phyloP scores from a whole-genome alignment of 2,888 invertebrate genomes.

The Anoncus sp. region DNA sequence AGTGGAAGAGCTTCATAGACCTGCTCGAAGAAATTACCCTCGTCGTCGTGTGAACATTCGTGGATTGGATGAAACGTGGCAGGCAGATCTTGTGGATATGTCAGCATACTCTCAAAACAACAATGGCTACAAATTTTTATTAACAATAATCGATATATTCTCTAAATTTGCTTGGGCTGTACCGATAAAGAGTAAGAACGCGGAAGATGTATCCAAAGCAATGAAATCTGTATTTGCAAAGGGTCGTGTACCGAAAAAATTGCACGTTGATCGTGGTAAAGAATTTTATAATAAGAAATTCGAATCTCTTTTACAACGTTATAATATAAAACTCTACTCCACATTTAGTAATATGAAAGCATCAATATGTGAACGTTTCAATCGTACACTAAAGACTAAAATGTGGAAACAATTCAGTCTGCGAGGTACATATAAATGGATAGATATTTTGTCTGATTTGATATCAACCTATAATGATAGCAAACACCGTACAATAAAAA shows the following conservation, averaged over 20 bases:
- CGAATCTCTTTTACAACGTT: conserved; percentile 20
- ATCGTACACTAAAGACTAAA: conserved; percentile 70
- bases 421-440: conserved; percentile 66
- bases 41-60: no score
- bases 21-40: no score
- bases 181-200: conserved; percentile 73
- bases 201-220: conserved; percentile 33
- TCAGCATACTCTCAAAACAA: conserved; percentile 72
- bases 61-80: conserved; percentile 82
- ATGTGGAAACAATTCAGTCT: conserved; percentile 70
- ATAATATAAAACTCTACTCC: conserved; percentile 34
- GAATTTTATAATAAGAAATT: conserved; percentile 62
- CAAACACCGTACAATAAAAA: conserved; percentile 16
- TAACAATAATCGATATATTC: no score
- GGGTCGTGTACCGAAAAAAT: no score
- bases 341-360: conserved; percentile 67
- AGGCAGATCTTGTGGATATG: conserved; percentile 81
- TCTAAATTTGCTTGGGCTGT: conserved; percentile 76
- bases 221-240: conserved; percentile 35
- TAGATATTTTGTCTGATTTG: no score
- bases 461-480: conserved; percentile 62
- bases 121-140: conserved; percentile 75
- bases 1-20: conserved; percentile 77
- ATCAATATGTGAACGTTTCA: no score
- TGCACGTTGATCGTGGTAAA: conserved; percentile 59